These are phyloP conservation scores for Agrochola macilenta DNA, from an alignment of 2,888 invertebrate genomes.

Conservation along the genomic window DNA sequence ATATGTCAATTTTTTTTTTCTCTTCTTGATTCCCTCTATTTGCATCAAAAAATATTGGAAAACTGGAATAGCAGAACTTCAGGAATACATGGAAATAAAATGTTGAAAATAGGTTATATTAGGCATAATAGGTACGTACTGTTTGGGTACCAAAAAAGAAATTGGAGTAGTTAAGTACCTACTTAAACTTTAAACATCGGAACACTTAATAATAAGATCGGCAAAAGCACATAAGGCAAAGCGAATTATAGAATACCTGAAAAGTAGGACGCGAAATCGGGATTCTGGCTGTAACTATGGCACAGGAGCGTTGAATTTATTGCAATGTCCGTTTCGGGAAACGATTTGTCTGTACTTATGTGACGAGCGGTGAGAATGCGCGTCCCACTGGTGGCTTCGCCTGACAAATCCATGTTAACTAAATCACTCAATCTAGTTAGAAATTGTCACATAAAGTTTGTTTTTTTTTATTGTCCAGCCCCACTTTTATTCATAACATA, in stretches of 20 bases:
- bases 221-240: neutral
- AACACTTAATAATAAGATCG: neutral
- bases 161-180: neutral
- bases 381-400: slow-evolving; percentile 76
- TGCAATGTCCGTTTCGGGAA: slow-evolving; percentile 75
- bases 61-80: neutral
- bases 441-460: slow-evolving; percentile 38
- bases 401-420: slow-evolving; percentile 80
- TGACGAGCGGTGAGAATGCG: slow-evolving; percentile 79
- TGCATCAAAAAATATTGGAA: neutral
- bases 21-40: neutral
- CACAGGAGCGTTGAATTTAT: slow-evolving; percentile 84
- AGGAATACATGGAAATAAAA: neutral
- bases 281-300: slow-evolving; percentile 81
- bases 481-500: slow-evolving; percentile 60
- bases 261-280: slow-evolving; percentile 83
- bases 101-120: neutral
- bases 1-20: neutral
- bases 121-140: neutral
- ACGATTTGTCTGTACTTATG: slow-evolving; percentile 77
- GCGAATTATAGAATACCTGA: slow-evolving; percentile 76
- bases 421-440: slow-evolving; percentile 38
- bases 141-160: neutral
- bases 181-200: neutral
- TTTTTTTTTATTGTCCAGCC: slow-evolving; percentile 25